Conservation (phyloP, 2,797 vertebrate genomes). For the Peromyscus eremicus region DNA sequence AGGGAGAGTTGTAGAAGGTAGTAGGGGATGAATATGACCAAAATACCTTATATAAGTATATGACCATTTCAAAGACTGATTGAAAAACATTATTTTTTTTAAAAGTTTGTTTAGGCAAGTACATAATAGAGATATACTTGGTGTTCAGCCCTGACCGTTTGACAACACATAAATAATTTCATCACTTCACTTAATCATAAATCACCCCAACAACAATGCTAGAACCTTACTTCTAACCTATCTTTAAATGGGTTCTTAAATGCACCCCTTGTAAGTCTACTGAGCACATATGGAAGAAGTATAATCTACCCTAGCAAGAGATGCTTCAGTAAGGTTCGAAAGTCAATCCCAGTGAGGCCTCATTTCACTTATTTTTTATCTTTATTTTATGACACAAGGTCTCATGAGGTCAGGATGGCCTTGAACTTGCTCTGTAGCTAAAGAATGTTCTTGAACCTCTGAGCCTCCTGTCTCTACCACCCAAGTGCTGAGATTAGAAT, state of each 20-base stretch:
- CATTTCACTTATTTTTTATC: neutral
- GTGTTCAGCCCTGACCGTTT: neutral
- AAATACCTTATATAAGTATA: neutral
- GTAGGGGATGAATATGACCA: neutral
- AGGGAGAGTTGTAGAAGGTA: neutral
- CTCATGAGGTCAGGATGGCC: neutral
- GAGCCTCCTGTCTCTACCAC: no score
- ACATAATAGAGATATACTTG: neutral
- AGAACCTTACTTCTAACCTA: neutral
- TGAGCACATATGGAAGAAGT: neutral
- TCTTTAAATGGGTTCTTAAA: conserved; percentile 31
- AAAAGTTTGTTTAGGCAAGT: neutral
- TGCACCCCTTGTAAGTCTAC: neutral
- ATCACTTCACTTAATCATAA: neutral
- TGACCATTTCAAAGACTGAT: neutral
- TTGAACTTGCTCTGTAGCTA: neutral
- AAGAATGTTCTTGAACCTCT: neutral
- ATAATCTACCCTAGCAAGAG: neutral
- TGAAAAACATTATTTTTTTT: neutral
- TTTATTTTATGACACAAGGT: neutral
- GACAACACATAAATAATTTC: neutral
- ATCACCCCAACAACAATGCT: neutral
- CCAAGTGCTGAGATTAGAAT: neutral
- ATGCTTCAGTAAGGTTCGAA: neutral
- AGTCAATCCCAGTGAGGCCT: neutral